phyloP scores from a whole-genome alignment of 2,113 vertebrate genomes.

The Heterocephalus glaber region DNA sequence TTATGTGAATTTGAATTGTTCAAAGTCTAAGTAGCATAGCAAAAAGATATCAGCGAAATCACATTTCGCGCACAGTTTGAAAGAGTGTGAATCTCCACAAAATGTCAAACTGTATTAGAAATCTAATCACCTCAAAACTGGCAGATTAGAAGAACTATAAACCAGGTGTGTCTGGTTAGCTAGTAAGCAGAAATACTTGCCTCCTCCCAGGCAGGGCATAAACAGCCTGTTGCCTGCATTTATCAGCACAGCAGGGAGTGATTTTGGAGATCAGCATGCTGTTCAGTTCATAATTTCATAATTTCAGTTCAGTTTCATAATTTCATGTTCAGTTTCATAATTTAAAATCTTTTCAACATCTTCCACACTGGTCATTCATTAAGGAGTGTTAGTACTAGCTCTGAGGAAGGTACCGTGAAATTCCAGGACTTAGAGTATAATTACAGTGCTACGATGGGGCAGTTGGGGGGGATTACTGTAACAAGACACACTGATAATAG shows the following conservation, averaged over 20 bases:
- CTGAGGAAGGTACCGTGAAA: neutral
- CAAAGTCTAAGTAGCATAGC: neutral
- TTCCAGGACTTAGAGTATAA: neutral
- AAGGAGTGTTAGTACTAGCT: neutral
- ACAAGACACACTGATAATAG: neutral
- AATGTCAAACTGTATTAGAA: neutral
- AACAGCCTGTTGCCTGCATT: neutral
- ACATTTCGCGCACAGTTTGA: neutral
- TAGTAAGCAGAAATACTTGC: neutral
- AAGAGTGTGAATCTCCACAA: neutral
- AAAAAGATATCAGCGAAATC: neutral
- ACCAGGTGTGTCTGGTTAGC: neutral
- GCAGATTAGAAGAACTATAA: neutral
- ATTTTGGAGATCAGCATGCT: neutral
- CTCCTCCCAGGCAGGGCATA: rapidly evolving
- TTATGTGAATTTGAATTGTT: neutral
- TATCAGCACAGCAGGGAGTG: neutral
- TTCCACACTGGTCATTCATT: neutral
- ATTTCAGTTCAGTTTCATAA: neutral
- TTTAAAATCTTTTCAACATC: neutral
- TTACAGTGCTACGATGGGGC: neutral
- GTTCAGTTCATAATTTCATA: neutral
- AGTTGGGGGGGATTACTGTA: neutral
- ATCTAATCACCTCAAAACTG: neutral
- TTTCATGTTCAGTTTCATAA: neutral